phyloP scores from a whole-genome alignment of 2,113 vertebrate species.

The Eonycteris spelaea region DNA sequence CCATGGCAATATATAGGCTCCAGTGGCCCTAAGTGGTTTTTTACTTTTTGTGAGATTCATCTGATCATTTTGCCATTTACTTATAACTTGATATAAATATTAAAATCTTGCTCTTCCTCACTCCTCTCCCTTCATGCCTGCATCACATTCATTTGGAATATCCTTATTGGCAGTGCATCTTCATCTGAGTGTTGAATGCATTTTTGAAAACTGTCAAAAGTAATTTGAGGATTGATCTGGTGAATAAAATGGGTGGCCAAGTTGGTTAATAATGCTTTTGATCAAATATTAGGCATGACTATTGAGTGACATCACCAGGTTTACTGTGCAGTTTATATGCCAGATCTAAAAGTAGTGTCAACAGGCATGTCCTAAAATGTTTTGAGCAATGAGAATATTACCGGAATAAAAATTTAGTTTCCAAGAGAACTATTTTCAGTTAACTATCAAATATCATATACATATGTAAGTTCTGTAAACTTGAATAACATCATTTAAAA shows the following conservation, averaged over 20 bases:
- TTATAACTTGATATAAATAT: background rate
- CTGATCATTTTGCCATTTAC: background rate
- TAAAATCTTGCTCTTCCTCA: background rate
- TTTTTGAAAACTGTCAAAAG: slow-evolving; percentile 47
- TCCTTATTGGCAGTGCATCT: background rate
- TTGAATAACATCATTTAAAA: background rate
- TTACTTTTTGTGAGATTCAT: background rate
- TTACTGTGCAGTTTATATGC: background rate
- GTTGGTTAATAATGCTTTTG: slow-evolving; percentile 52
- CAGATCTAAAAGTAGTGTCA: background rate
- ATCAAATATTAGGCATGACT: slow-evolving; percentile 32
- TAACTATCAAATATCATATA: background rate
- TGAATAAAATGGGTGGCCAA: slow-evolving; percentile 35
- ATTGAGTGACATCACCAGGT: background rate
- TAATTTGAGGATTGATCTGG: slow-evolving; percentile 41
- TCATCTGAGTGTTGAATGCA: background rate
- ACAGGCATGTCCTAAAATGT: background rate
- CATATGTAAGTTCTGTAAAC: background rate
- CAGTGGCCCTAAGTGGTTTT: background rate
- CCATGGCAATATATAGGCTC: no score
- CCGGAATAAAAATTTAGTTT: background rate
- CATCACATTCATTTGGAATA: background rate
- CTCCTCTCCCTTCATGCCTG: background rate
- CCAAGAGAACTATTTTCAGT: background rate
- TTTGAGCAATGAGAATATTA: background rate